Percentiles rank a stretch among this genome's conserved stretches.
Evolutionary conservation across 2,113 vertebrate genomes (phyloP).

Genomic region (Merops nubicus): DNA sequence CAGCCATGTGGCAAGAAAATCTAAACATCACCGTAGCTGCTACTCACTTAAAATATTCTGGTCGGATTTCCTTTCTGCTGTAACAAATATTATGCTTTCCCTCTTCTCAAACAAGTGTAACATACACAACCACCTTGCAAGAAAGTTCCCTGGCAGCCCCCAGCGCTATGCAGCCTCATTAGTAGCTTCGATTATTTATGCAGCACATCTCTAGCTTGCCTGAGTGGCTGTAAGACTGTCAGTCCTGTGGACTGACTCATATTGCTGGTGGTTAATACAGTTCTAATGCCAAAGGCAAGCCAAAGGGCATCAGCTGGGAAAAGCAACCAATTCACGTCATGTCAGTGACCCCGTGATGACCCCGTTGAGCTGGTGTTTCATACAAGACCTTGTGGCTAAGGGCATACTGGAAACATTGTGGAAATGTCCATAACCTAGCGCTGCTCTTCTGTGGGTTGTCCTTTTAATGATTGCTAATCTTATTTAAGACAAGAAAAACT

Average conservation of each 20-base stretch:
- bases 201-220: not conserved
- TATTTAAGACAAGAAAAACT: not conserved
- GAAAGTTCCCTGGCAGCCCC: conserved; percentile 20
- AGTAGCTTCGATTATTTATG: conserved; percentile 37
- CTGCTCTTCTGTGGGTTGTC: not conserved
- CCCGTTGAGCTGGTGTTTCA: not conserved
- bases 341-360: not conserved
- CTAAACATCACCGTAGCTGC: not conserved
- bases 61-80: not conserved
- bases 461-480: conserved; percentile 19
- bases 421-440: not conserved
- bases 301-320: conserved; percentile 43
- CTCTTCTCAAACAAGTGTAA: not conserved
- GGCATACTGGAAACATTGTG: not conserved
- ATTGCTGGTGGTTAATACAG: not conserved
- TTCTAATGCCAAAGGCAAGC: conserved; percentile 48
- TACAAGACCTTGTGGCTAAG: not conserved
- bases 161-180: conserved; percentile 25
- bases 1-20: not conserved
- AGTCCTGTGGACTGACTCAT: not conserved
- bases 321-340: not conserved
- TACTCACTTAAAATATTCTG: conserved; percentile 1
- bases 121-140: not conserved
- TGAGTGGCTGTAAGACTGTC: not conserved
- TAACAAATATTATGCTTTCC: not conserved